A percentile compares a stretch with the other conserved stretches of the same genome.
These are phyloP conservation scores for Panorpa germanica DNA, from an alignment of 2,888 invertebrate genomes.

Conservation along the genomic window DNA sequence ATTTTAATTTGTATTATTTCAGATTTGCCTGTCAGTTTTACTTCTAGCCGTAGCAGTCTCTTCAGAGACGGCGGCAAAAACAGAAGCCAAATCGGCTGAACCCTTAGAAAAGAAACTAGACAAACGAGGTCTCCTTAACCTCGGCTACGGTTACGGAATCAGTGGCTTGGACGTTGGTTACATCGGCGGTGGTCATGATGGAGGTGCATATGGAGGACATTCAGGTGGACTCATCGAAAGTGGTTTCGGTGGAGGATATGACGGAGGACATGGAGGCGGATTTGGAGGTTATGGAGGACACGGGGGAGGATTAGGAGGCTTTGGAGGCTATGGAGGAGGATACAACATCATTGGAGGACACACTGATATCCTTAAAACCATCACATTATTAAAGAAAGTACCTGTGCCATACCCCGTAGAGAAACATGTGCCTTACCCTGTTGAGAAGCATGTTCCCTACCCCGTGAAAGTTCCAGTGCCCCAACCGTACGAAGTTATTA, in stretches of 20 bases:
- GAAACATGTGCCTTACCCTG: slow-evolving; percentile 33
- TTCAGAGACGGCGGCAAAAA: slow-evolving; percentile 47
- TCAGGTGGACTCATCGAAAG: slow-evolving; percentile 18
- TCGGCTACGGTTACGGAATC: slow-evolving; percentile 64
- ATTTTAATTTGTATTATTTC: slow-evolving; percentile 18
- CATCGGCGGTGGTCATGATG: slow-evolving; percentile 36
- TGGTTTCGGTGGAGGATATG: slow-evolving; percentile 19
- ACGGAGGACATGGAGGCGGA: slow-evolving; percentile 21
- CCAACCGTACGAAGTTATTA: slow-evolving; percentile 31
- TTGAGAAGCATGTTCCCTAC: slow-evolving; percentile 43
- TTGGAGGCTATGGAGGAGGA: slow-evolving; percentile 3
- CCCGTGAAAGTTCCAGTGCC: slow-evolving; percentile 31
- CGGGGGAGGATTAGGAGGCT: slow-evolving; percentile 9
- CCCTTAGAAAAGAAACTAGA: slow-evolving; percentile 58
- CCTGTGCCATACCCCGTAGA: slow-evolving; percentile 57
- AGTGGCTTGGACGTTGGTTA: slow-evolving; percentile 57
- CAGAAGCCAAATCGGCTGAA: slow-evolving; percentile 32
- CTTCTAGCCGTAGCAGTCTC: slow-evolving; percentile 46
- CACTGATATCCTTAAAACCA: slow-evolving; percentile 39
- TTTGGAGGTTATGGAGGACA: slow-evolving; percentile 16
- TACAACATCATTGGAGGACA: slow-evolving; percentile 23
- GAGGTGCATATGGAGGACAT: slow-evolving; percentile 28
- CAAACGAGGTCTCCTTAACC: slow-evolving; percentile 60
- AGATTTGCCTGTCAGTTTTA: slow-evolving; percentile 57
- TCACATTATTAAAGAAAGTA: slow-evolving; percentile 56